These are phyloP conservation scores for Romanogobio albipinnatus DNA, from an alignment of 2,113 vertebrate genomes.

Conservation along the genomic window DNA sequence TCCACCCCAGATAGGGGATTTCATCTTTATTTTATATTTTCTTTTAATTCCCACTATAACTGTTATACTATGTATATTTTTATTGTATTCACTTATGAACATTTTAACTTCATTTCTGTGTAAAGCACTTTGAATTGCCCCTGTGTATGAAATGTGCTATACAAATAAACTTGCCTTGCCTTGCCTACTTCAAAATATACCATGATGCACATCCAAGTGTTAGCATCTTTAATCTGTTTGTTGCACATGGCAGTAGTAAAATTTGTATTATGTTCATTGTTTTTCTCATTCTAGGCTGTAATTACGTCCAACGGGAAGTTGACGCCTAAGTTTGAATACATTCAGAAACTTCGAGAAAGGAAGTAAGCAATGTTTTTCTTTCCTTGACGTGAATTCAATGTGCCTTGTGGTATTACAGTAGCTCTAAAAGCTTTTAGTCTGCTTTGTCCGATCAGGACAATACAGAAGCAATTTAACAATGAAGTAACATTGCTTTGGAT, in stretches of 20 bases:
- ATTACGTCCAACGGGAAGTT: conserved; percentile 94
- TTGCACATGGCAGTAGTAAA: conserved; percentile 41
- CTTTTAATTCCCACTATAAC: no score
- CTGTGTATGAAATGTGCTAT: no score
- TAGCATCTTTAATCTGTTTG: not conserved
- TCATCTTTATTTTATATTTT: no score
- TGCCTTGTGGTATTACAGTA: not conserved
- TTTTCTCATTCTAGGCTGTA: conserved; percentile 80
- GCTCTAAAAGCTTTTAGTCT: not conserved
- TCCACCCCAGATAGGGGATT: no score
- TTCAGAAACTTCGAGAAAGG: conserved; percentile 88
- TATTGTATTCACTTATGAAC: no score
- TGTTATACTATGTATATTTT: no score
- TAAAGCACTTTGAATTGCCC: no score
- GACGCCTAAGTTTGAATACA: conserved; percentile 94
- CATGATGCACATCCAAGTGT: not conserved
- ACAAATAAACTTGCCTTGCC: no score
- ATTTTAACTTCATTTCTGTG: no score
- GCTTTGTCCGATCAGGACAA: not conserved
- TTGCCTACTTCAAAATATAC: not conserved
- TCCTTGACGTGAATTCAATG: not conserved
- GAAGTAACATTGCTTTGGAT: conserved; percentile 39
- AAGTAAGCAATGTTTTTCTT: conserved; percentile 74
- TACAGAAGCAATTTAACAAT: not conserved
- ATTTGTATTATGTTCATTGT: conserved; percentile 62